Evolutionary conservation across 2,888 invertebrate species (phyloP).

Genomic region (Pantelozetes paolii): DNA sequence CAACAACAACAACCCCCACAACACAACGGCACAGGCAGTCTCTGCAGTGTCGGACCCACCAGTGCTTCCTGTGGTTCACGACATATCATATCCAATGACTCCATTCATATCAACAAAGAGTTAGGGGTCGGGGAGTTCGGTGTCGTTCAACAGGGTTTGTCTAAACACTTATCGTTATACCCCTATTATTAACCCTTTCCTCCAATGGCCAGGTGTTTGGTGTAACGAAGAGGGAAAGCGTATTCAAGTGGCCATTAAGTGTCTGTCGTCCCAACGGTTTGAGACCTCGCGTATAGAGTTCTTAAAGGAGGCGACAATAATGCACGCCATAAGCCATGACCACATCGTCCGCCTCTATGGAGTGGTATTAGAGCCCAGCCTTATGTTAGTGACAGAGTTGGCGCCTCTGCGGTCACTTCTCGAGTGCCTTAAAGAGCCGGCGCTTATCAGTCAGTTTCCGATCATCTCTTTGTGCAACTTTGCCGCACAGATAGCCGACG

Average conservation of each 20-base stretch:
- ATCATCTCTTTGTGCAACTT: conserved; percentile 89
- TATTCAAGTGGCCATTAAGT: conserved; percentile 95
- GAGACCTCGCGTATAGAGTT: conserved; percentile 94
- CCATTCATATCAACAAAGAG: conserved; percentile 87
- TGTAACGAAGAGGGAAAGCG: conserved; percentile 82
- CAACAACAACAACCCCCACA: background rate
- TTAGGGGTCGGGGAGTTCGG: conserved; percentile 97
- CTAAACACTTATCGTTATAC: too few species aligned
- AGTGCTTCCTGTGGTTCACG: background rate
- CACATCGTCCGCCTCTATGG: conserved; percentile 96
- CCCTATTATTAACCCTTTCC: too few species aligned
- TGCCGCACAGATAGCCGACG: conserved; percentile 91
- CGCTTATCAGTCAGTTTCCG: conserved; percentile 82
- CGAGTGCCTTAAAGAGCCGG: conserved; percentile 91
- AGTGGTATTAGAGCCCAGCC: conserved; percentile 83
- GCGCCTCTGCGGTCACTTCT: conserved; percentile 89
- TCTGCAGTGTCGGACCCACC: background rate
- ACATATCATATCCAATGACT: conserved; percentile 74
- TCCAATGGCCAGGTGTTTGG: conserved; percentile 63
- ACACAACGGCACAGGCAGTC: background rate
- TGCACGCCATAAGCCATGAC: conserved; percentile 96
- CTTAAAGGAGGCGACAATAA: conserved; percentile 94
- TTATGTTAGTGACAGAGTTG: conserved; percentile 81
- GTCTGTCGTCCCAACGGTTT: conserved; percentile 87
- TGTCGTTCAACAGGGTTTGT: conserved; percentile 82